phyloP scores from a whole-genome alignment of 2,113 vertebrate species.

The Heptranchias perlo region DNA sequence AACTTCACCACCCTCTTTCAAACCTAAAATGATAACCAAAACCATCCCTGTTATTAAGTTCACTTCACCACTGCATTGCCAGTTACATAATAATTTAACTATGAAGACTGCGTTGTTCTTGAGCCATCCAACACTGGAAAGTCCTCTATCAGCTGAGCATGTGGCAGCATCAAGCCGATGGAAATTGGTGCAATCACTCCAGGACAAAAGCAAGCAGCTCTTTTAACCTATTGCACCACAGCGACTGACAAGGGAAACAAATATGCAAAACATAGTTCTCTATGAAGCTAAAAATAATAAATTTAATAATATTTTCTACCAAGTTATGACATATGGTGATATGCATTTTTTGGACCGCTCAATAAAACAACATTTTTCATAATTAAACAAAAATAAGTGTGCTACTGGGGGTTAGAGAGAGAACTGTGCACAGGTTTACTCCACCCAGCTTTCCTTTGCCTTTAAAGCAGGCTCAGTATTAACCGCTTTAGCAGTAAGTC shows the following conservation, averaged over 20 bases:
- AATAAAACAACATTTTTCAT: background rate
- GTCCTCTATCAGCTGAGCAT: background rate
- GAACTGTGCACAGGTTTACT: background rate
- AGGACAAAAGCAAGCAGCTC: background rate
- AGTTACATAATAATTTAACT: background rate
- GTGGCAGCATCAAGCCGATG: background rate
- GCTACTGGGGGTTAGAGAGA: background rate
- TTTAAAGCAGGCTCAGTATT: background rate
- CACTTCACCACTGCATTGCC: background rate
- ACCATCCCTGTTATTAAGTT: background rate
- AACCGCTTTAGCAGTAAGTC: background rate
- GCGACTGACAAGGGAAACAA: background rate
- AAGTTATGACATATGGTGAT: background rate
- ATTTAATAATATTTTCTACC: background rate
- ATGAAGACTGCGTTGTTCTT: background rate
- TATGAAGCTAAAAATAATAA: background rate
- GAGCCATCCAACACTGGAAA: background rate
- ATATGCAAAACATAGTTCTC: background rate
- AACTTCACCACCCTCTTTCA: conserved; percentile 71
- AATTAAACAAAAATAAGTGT: background rate
- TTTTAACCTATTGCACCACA: background rate
- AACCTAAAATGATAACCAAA: conserved; percentile 61
- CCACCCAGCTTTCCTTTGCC: background rate
- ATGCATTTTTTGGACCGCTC: background rate
- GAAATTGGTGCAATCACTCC: background rate